Evolutionary conservation across 2,888 invertebrate species (phyloP), one percentile per base, ranked within the genome.

Genomic region (Chymomyza procnemis): DNA sequence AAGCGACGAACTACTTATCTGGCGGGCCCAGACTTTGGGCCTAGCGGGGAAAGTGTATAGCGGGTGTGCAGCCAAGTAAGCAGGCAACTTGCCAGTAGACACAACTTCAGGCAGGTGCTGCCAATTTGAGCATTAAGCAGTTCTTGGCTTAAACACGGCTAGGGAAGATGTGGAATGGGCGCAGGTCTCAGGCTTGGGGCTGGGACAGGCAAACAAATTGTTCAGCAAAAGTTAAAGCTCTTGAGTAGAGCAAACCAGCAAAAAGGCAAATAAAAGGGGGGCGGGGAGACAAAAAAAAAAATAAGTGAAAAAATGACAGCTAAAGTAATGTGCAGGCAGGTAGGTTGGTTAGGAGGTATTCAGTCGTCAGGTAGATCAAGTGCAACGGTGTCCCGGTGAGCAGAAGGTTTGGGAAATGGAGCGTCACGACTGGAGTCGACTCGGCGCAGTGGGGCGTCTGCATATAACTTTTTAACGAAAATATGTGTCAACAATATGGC

Each of bases 401-500:
- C 16, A 30, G 46, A 1, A 4, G n/a, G 22, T 41, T n/a, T 3
- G 50, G 12, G 50, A 26, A 22, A 55, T 30, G 14, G 34, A 57
- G 57, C 18, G 57, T 14, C 34, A 34, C 34, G 34, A 26, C 34
- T 34, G 34, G 57, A 30, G 57, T 57, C 18, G 30, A 9, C 34
- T 18, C n/a, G 57, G 9, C 16, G 52, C 52, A 55, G 47, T n/a
- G 34, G 47, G 72, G 67, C 60, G 64, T 72, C 64, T 72, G 75
- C 73, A 84, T 80, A 76, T 66, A 80, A 66, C 71, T 65, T 67
- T 41, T 73, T 65, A 55, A 67, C 63, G 68, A 80, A 79, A 84
- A 84, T 84, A 85, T 84, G 87, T 84, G 83, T 84, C 86, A 87
- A 87, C 88, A 84, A 85, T 84, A 84, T 77, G 71, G 79, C 73